Percentiles rank a stretch among this genome's conserved stretches.
Evolutionary conservation across 2,797 vertebrate genomes (phyloP).

Genomic region (Molossus alvarezi): DNA sequence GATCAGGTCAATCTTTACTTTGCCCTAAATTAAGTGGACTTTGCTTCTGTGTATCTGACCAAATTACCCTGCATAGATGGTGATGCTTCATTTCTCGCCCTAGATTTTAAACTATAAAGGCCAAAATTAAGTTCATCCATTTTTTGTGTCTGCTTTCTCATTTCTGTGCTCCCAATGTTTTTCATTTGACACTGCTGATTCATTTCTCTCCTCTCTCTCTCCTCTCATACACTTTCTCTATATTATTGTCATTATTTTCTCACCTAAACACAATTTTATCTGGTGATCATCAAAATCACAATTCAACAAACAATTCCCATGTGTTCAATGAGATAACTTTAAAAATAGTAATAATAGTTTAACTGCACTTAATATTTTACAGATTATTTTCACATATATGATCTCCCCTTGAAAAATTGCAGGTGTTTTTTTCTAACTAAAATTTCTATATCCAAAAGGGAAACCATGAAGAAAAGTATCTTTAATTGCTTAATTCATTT

Average conservation of each 20-base stretch:
- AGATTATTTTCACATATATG: constrained; percentile 17
- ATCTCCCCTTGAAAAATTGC: not conserved
- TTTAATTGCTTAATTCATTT: constrained; percentile 76
- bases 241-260: not conserved
- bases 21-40: not conserved
- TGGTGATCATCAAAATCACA: constrained; percentile 29
- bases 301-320: constrained; percentile 48
- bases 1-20: not conserved
- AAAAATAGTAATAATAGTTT: constrained; percentile 5
- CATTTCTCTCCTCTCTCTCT: not conserved
- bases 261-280: constrained; percentile 2
- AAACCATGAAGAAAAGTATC: constrained; percentile 68
- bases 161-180: constrained; percentile 19
- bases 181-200: not conserved
- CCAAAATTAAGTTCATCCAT: not conserved
- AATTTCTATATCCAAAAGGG: constrained; percentile 57
- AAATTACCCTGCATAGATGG: not conserved
- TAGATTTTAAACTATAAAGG: not conserved
- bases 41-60: not conserved
- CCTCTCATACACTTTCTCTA: not conserved
- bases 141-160: not conserved
- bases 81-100: not conserved
- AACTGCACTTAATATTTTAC: not conserved
- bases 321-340: constrained; percentile 11
- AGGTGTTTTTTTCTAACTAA: constrained; percentile 67